Evolutionary conservation across 2,113 vertebrate genomes (phyloP), one percentile per base, ranked within the genome.

Genomic region (Periophthalmodon schlosseri): DNA sequence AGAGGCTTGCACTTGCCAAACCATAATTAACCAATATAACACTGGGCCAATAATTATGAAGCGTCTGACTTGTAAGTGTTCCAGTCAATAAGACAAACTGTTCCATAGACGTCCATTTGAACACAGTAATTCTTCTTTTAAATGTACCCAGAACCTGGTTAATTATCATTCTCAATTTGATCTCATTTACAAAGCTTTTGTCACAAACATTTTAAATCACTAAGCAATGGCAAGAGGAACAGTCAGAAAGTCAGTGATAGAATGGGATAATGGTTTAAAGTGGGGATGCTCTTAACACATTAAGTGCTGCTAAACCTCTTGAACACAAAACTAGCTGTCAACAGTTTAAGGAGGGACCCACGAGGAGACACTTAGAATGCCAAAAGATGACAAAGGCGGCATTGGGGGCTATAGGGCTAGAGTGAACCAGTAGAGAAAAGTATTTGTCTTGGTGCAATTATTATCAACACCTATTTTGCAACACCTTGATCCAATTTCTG

Each of bases 121-220:
- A 70, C 8, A 54, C 66, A 64, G 12, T 2, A 78, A 10, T 72
- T 46, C 3, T 28, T 16, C 70, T 28, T 64, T 78, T 39, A 56
- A 49, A 47, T 56, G 57, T 7, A 36, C 33, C 21, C 4, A 86
- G 76, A 75, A 56, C 70, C 75, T 16, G 21, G 57, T 82, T 87
- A 84, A 90, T 90, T 86, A 88, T 80, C 78, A 79, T 84, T 84
- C 83, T 86, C 84, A 80, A 88, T 87, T 78, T 90, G 86, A 83
- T 72, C 57, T 50, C 69, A n/a, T 56, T 21, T 56, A n/a, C 79
- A 81, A 34, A 72, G 66, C 76, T 70, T 58, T 73, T 84, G 78
- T 81, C 86, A 68, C 72, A 61, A 68, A 73, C 65, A 77, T 73
- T 78, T 72, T 74, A 39, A 84, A 80, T 74, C 69, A 69, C 70